phyloP scores from a whole-genome alignment of 2,888 invertebrate genomes.

The Epinotia bilunana region DNA sequence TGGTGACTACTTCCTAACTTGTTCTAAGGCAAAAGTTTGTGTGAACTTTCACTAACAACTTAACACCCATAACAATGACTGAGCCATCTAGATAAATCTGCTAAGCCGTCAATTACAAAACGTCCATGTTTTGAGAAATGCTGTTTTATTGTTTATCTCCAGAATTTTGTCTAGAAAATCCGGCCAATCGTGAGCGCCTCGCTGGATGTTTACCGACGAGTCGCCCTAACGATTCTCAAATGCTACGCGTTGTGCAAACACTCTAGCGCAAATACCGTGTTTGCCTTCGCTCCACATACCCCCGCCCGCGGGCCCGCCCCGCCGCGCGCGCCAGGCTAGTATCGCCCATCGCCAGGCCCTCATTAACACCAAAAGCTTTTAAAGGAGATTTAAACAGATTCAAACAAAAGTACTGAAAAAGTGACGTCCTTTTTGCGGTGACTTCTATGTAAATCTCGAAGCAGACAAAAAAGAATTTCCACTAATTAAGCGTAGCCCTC shows the following conservation, averaged over 20 bases:
- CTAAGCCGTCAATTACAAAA: conserved; percentile 78
- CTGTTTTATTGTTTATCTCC: conserved; percentile 78
- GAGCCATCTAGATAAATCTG: conserved; percentile 82
- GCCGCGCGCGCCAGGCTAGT: conserved; percentile 53
- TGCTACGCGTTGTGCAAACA: conserved; percentile 80
- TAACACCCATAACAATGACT: conserved; percentile 82
- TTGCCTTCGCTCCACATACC: conserved; percentile 55
- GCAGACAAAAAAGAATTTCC: conserved; percentile 70
- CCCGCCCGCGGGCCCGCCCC: conserved; percentile 48
- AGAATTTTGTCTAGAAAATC: conserved; percentile 76
- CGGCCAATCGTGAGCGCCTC: conserved; percentile 74
- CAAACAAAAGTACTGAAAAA: conserved; percentile 78
- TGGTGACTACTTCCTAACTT: conserved; percentile 77
- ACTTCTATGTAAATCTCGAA: conserved; percentile 78
- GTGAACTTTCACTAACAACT: conserved; percentile 80
- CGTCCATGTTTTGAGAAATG: conserved; percentile 78
- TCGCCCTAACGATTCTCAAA: conserved; percentile 82
- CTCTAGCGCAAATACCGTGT: conserved; percentile 72
- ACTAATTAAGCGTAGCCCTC: conserved; percentile 76
- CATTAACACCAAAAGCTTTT: conserved; percentile 78
- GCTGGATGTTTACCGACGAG: conserved; percentile 77
- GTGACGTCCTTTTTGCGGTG: conserved; percentile 77
- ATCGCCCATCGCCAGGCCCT: conserved; percentile 68
- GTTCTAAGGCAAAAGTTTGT: conserved; percentile 73
- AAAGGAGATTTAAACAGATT: conserved; percentile 79